phyloP scores from a whole-genome alignment of 2,888 invertebrate genomes.

The Drosophila sordidula region DNA sequence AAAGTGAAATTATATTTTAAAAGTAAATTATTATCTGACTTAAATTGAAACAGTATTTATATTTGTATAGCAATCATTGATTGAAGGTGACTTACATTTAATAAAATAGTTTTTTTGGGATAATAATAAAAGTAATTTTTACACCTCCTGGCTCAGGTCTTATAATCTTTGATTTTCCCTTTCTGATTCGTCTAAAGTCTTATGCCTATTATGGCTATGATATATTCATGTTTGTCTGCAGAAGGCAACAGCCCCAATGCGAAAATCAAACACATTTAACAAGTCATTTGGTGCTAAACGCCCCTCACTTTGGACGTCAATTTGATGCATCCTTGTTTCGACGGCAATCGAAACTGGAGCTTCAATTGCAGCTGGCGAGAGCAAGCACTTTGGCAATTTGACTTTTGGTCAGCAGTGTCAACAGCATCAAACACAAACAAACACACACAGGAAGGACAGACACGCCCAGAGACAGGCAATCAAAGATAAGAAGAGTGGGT shows the following conservation, averaged over 20 bases:
- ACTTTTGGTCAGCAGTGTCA: constrained; percentile 79
- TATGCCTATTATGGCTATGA: background rate
- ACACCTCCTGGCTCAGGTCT: too few relatives aligned
- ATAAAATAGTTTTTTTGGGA: too few relatives aligned
- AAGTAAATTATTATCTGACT: too few relatives aligned
- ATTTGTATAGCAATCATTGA: too few relatives aligned
- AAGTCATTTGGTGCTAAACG: constrained; percentile 56
- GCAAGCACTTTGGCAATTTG: constrained; percentile 79
- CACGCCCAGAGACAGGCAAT: constrained; percentile 6
- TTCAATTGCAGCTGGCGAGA: constrained; percentile 55
- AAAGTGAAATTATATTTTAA: too few relatives aligned
- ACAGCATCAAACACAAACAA: constrained; percentile 57
- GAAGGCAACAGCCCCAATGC: constrained; percentile 14
- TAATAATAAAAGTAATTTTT: too few relatives aligned
- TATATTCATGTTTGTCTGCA: background rate
- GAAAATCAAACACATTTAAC: constrained; percentile 73
- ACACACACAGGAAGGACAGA: constrained; percentile 22
- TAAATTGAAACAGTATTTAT: too few relatives aligned
- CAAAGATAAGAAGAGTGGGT: background rate
- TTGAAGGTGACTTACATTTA: too few relatives aligned
- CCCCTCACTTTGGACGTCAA: constrained; percentile 44
- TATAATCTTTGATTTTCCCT: too few relatives aligned
- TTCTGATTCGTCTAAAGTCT: too few relatives aligned
- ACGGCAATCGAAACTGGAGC: constrained; percentile 36
- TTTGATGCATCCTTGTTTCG: constrained; percentile 38